Percentiles rank a stretch among this genome's conserved stretches.
Evolutionary conservation across 2,797 vertebrate genomes (phyloP).

Genomic region (Taenioides sp.): DNA sequence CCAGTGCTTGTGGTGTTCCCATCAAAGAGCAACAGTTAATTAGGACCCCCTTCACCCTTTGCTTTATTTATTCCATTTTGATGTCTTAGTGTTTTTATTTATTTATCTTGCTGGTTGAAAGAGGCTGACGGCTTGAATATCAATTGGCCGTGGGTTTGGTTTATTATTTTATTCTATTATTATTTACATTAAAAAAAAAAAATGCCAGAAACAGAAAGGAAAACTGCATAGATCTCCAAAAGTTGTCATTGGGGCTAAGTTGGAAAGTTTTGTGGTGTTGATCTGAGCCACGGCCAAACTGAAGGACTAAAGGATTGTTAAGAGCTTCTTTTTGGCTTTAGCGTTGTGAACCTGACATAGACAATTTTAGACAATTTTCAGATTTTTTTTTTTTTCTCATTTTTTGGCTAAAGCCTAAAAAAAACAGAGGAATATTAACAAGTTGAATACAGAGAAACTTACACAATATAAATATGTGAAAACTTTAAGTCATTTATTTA

Average conservation of each 20-base stretch:
- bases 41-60: conserved; percentile 62
- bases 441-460: too few relatives aligned
- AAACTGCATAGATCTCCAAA: background rate
- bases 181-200: background rate
- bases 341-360: background rate
- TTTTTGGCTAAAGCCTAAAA: background rate
- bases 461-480: too few relatives aligned
- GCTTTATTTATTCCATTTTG: conserved; percentile 73
- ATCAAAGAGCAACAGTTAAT: conserved; percentile 80
- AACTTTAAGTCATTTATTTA: too few relatives aligned
- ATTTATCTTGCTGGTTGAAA: conserved; percentile 51
- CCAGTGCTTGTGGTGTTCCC: conserved; percentile 61
- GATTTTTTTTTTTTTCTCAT: background rate
- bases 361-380: background rate
- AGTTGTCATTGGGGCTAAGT: background rate
- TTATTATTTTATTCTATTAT: conserved; percentile 48
- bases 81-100: conserved; percentile 64
- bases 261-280: background rate
- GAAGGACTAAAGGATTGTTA: background rate
- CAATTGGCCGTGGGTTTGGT: conserved; percentile 40
- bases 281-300: background rate
- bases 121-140: conserved; percentile 52
- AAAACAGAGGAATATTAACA: background rate
- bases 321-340: background rate
- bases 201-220: background rate